These are phyloP conservation scores for Bubo bubo DNA, from an alignment of 2,113 vertebrate species.

Conservation along the genomic window DNA sequence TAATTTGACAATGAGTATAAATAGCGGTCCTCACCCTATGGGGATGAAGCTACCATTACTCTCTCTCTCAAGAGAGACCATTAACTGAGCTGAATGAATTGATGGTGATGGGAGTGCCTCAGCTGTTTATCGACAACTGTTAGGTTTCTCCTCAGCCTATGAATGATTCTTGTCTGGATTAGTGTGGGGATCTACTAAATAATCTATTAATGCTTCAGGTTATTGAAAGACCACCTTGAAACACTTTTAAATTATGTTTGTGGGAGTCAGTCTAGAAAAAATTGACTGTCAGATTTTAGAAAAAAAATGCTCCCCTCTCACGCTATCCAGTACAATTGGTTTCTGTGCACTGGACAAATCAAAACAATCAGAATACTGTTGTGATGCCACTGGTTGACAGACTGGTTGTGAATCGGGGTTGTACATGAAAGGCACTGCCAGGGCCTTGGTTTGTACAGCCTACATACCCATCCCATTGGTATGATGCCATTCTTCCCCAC, in stretches of 20 bases:
- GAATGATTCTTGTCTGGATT: neutral
- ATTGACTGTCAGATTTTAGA: neutral
- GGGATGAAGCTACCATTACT: neutral
- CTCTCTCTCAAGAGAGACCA: neutral
- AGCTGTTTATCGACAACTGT: neutral
- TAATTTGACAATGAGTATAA: neutral
- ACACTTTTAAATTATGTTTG: neutral
- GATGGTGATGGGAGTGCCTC: neutral
- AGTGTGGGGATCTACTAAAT: neutral
- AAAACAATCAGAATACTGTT: neutral
- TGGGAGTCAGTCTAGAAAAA: neutral
- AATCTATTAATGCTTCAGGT: neutral
- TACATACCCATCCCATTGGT: accelerated
- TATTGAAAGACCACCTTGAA: neutral
- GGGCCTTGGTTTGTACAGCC: neutral
- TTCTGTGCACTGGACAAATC: neutral
- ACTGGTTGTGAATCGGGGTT: neutral
- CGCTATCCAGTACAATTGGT: neutral
- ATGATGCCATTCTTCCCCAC: accelerated
- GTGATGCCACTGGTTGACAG: neutral
- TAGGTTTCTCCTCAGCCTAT: neutral
- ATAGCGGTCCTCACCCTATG: neutral
- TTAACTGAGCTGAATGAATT: neutral
- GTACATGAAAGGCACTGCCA: neutral
- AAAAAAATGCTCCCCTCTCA: neutral